Evolutionary conservation across 2,113 vertebrate genomes (phyloP).

Genomic region (Cercocebus atys): DNA sequence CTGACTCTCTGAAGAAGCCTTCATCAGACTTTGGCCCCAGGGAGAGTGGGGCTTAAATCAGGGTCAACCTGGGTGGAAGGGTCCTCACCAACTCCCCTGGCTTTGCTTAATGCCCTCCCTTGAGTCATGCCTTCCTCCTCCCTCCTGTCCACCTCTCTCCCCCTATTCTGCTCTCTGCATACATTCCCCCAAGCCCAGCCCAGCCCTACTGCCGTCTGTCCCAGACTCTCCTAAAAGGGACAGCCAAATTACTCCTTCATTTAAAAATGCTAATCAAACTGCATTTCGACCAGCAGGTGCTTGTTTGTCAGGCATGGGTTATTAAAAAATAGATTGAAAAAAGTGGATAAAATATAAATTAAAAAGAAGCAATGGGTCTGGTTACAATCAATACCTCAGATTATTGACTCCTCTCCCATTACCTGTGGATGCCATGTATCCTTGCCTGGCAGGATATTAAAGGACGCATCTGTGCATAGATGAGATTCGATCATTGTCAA

Average conservation of each 20-base stretch:
- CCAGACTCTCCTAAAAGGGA: background rate
- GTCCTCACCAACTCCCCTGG: rapidly evolving
- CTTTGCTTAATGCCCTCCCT: background rate
- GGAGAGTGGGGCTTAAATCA: background rate
- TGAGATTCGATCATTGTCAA: conserved; percentile 67
- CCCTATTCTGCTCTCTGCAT: rapidly evolving
- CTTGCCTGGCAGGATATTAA: too few species aligned
- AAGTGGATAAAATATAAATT: conserved; percentile 82
- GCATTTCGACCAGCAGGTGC: conserved; percentile 38
- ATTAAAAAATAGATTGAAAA: conserved; percentile 63
- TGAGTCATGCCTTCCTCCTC: background rate
- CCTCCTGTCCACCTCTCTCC: background rate
- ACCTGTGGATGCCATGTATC: too few species aligned
- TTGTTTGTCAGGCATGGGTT: conserved; percentile 69
- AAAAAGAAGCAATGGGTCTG: conserved; percentile 81
- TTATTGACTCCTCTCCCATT: conserved; percentile 81
- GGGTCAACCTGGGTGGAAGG: rapidly evolving
- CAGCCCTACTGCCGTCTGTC: background rate
- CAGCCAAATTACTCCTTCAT: conserved; percentile 27
- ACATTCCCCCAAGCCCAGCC: background rate
- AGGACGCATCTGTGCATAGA: conserved; percentile 69
- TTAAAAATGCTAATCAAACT: conserved; percentile 66
- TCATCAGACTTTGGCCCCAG: background rate
- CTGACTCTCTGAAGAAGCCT: background rate
- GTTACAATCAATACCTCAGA: conserved; percentile 83